A percentile compares a stretch with the other conserved stretches of the same genome.
Evolutionary conservation across 2,888 invertebrate genomes (phyloP).

Genomic region (Aporophyla lueneburgensis): DNA sequence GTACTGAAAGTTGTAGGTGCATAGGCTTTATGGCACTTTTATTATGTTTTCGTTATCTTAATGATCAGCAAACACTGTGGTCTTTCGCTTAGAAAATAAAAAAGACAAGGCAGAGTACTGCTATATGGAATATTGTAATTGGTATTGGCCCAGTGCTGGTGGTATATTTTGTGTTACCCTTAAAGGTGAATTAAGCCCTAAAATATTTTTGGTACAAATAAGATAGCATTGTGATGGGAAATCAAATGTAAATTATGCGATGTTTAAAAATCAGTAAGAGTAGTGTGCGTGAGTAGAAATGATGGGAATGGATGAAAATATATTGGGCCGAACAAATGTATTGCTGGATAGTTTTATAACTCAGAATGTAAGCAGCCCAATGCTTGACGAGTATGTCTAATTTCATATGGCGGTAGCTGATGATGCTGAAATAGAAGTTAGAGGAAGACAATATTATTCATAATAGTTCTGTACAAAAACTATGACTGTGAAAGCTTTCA

Average conservation of each 20-base stretch:
- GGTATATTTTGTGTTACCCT: background rate
- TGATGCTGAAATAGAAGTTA: background rate
- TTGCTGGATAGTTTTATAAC: background rate
- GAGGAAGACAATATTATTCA: background rate
- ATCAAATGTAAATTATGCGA: background rate
- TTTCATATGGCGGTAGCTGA: background rate
- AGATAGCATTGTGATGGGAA: background rate
- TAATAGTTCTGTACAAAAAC: background rate
- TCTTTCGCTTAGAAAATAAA: constrained; percentile 1
- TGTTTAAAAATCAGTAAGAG: background rate
- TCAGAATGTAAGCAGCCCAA: background rate
- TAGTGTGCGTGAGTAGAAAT: background rate
- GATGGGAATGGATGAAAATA: background rate
- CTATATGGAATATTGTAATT: background rate
- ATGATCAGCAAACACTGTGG: background rate
- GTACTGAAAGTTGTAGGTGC: constrained; percentile 36
- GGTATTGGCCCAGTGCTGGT: background rate
- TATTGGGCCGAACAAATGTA: background rate
- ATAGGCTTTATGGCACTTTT: constrained; percentile 31
- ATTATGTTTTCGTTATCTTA: background rate
- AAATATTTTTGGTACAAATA: background rate
- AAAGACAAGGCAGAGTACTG: background rate
- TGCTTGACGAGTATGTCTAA: too few relatives aligned
- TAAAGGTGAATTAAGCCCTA: background rate
- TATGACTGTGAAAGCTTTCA: background rate